Conservation (phyloP, 2,888 invertebrate species). For the Apantesis nais region DNA sequence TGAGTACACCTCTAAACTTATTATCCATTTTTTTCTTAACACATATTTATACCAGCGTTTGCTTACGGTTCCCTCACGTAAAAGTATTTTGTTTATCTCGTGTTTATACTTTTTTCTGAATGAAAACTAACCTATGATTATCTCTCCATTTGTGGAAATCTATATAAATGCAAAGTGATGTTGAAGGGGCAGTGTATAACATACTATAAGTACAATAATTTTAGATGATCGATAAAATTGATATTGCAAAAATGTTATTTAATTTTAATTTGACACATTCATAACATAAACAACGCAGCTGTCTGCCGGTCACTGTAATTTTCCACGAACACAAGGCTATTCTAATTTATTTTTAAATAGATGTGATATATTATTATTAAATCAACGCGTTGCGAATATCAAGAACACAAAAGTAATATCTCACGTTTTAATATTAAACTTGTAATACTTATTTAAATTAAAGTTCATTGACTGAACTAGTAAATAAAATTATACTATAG, state of each 20-base stretch:
- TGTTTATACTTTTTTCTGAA: neutral
- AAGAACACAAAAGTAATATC: neutral
- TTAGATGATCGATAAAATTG: neutral
- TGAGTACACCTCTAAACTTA: no score
- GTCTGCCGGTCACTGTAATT: slow-evolving; percentile 1
- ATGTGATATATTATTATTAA: slow-evolving; percentile 7
- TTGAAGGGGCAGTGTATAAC: neutral
- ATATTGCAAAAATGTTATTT: neutral
- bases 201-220: neutral
- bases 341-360: slow-evolving; percentile 5
- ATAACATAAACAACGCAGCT: neutral
- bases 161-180: neutral
- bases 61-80: no score
- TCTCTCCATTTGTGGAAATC: neutral
- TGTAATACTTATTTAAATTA: neutral
- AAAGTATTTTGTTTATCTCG: no score
- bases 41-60: no score
- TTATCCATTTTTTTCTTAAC: no score
- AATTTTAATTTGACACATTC: neutral
- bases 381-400: neutral
- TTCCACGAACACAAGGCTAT: slow-evolving; percentile 6
- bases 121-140: neutral
- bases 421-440: neutral
- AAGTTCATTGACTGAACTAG: slow-evolving; percentile 9
- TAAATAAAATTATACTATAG: neutral